phyloP scores from a whole-genome alignment of 2,113 vertebrate genomes.

The Dasyornis broadbenti region DNA sequence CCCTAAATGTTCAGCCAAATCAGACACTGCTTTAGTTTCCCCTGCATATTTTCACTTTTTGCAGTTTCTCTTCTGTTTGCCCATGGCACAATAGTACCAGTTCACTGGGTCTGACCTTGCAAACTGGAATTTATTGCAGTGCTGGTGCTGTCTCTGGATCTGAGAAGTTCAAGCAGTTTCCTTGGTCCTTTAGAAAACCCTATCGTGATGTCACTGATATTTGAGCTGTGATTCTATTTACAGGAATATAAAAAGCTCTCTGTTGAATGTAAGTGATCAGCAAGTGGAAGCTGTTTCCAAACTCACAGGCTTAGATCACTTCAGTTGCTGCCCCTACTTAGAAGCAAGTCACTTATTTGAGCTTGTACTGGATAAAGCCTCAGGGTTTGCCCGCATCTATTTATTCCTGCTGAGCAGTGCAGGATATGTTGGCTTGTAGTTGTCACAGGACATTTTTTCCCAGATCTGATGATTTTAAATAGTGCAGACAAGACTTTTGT shows the following conservation, averaged over 20 bases:
- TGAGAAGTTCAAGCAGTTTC: not conserved
- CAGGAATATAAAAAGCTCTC: not conserved
- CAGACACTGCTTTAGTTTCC: not conserved
- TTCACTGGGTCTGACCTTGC: not conserved
- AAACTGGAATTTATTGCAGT: not conserved
- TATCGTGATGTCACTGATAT: not conserved
- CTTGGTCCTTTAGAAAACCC: not conserved
- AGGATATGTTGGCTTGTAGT: not conserved
- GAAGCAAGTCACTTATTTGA: not conserved
- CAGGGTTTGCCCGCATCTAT: fast-evolving
- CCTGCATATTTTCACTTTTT: not conserved
- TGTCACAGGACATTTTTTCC: not conserved
- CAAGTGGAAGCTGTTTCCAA: not conserved
- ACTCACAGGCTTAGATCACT: not conserved
- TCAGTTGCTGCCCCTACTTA: not conserved
- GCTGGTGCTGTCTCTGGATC: not conserved
- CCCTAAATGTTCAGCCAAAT: not conserved
- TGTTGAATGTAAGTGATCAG: not conserved
- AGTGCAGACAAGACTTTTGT: not conserved
- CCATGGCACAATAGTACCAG: fast-evolving
- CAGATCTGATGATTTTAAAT: not conserved
- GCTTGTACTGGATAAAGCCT: not conserved
- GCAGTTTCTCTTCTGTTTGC: not conserved
- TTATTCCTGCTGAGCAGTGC: not conserved
- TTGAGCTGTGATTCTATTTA: not conserved